Conservation (phyloP, 2,113 vertebrate genomes). For the Dryoscopus gambensis region DNA sequence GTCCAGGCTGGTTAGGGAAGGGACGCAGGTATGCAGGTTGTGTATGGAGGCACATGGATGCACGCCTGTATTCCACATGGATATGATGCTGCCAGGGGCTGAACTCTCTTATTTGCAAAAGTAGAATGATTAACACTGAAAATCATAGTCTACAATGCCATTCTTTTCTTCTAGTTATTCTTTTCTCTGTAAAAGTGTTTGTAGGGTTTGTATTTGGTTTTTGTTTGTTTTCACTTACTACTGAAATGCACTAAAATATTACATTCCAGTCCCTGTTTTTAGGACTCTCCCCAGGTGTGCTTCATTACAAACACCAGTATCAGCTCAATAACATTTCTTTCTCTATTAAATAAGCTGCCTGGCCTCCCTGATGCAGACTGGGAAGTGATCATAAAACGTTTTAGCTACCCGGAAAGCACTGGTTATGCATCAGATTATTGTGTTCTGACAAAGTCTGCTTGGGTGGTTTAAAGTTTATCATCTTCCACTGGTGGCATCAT, state of each 20-base stretch:
- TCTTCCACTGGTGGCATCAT: neutral
- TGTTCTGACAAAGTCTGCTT: neutral
- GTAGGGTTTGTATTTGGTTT: neutral
- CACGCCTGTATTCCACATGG: fast-evolving
- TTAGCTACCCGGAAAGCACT: neutral
- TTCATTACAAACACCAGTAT: neutral
- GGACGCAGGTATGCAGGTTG: neutral
- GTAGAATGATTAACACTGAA: neutral
- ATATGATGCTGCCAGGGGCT: neutral
- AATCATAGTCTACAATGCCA: neutral
- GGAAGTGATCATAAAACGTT: neutral
- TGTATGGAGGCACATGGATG: fast-evolving
- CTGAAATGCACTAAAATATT: neutral
- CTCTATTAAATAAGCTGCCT: neutral
- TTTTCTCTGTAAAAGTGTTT: neutral
- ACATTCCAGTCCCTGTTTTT: neutral
- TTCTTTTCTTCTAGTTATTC: neutral
- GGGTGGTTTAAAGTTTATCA: neutral
- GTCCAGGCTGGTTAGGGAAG: neutral
- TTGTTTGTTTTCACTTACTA: neutral
- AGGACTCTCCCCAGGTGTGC: neutral
- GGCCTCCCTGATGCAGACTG: neutral
- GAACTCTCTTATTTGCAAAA: neutral
- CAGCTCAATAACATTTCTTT: neutral
- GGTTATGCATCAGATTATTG: neutral